Conservation (phyloP, 2,888 invertebrate species). For the Muschampia plurimacula region DNA sequence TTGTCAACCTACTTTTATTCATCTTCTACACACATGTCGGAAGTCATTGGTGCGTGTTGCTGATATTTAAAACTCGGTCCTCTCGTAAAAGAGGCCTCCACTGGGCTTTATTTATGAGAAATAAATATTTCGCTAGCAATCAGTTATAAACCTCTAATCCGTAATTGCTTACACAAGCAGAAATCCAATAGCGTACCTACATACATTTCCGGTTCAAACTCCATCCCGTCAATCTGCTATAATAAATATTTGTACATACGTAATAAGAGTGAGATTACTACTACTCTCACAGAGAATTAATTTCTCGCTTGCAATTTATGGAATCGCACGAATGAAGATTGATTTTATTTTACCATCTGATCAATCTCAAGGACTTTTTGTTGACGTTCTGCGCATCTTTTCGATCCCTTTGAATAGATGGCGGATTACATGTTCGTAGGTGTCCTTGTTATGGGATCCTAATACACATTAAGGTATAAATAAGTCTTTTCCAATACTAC, state of each 20-base stretch:
- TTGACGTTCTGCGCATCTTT: too few relatives aligned
- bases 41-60: too few relatives aligned
- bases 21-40: too few relatives aligned
- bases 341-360: background rate
- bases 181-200: background rate
- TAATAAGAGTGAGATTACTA: background rate
- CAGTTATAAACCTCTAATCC: background rate
- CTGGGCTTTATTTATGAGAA: background rate
- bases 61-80: too few relatives aligned
- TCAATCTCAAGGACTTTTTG: too few relatives aligned
- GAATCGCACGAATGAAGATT: background rate
- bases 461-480: too few relatives aligned
- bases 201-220: slow-evolving; percentile 1
- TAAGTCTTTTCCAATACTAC: too few relatives aligned
- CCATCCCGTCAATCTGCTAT: background rate
- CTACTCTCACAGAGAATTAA: background rate
- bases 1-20: too few relatives aligned
- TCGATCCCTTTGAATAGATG: too few relatives aligned
- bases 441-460: too few relatives aligned
- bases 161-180: slow-evolving; percentile 1
- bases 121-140: background rate
- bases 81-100: too few relatives aligned
- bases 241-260: background rate
- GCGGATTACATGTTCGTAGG: too few relatives aligned
- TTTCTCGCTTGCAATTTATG: background rate